Conservation (phyloP, 2,888 invertebrate species). For the Rapana venosa region DNA sequence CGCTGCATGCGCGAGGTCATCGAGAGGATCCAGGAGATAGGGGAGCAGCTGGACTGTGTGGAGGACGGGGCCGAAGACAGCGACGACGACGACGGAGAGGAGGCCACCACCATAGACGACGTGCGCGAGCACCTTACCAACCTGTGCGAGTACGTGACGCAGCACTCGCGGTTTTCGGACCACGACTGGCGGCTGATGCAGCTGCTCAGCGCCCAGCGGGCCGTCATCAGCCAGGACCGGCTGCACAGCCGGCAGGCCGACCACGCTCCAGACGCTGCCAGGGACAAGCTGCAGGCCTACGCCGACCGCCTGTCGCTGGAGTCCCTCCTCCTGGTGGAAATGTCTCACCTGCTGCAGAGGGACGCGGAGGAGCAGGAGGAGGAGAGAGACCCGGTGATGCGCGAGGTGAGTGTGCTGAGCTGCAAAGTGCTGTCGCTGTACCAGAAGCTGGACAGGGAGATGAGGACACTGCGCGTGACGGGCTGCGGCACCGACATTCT, state of each 20-base stretch:
- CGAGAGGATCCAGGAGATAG: slow-evolving; percentile 58
- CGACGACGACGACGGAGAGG: slow-evolving; percentile 60
- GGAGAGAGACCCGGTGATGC: slow-evolving; percentile 61
- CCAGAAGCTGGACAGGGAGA: slow-evolving; percentile 59
- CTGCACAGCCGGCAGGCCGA: slow-evolving; percentile 43
- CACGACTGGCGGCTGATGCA: slow-evolving; percentile 68
- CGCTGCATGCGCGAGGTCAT: slow-evolving; percentile 64
- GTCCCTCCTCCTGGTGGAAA: slow-evolving; percentile 69
- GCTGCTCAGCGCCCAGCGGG: slow-evolving; percentile 62
- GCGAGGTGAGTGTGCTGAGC: slow-evolving; percentile 67
- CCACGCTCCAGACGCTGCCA: slow-evolving; percentile 30
- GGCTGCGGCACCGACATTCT: slow-evolving; percentile 73
- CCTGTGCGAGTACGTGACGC: slow-evolving; percentile 63
- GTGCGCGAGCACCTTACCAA: slow-evolving; percentile 63
- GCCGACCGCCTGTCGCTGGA: slow-evolving; percentile 72
- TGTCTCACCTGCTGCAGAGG: slow-evolving; percentile 67
- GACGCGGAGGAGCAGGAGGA: slow-evolving; percentile 55
- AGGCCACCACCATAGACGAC: slow-evolving; percentile 57
- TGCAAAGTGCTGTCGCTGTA: slow-evolving; percentile 51
- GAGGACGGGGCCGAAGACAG: slow-evolving; percentile 66
- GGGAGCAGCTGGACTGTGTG: slow-evolving; percentile 56
- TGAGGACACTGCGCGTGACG: slow-evolving; percentile 63
- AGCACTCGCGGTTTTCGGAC: slow-evolving; percentile 63
- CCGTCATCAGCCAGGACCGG: slow-evolving; percentile 45
- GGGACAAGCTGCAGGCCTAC: slow-evolving; percentile 61